phyloP scores from a whole-genome alignment of 1,140 invertebrate genomes.

The Cecropterus lyciades region DNA sequence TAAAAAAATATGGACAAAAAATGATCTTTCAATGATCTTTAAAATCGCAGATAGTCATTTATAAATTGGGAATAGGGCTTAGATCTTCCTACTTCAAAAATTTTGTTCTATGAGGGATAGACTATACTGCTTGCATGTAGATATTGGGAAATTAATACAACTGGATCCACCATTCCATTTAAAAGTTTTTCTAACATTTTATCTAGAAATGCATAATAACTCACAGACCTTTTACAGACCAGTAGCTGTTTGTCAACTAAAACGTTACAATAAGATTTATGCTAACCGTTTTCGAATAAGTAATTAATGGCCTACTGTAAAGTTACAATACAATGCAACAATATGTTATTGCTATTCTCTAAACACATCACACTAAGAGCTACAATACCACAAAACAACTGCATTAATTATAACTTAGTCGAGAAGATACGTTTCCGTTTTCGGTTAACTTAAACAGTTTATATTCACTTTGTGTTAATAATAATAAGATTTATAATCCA shows the following conservation, averaged over 20 bases:
- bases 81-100: too few species aligned
- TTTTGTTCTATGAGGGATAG: too few species aligned
- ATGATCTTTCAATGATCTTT: too few species aligned
- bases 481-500: slow-evolving; percentile 15
- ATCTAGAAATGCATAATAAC: slow-evolving; percentile 2
- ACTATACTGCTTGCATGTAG: too few species aligned
- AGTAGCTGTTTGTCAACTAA: slow-evolving; percentile 45
- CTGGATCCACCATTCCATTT: too few species aligned
- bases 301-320: slow-evolving; percentile 44
- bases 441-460: not conserved
- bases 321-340: slow-evolving; percentile 22
- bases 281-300: slow-evolving; percentile 44
- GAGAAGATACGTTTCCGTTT: slow-evolving; percentile 9
- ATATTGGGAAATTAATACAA: too few species aligned
- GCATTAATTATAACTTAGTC: too few species aligned
- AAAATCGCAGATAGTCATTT: too few species aligned
- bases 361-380: slow-evolving; percentile 26
- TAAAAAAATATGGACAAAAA: too few species aligned
- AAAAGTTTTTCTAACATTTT: too few species aligned
- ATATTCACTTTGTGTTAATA: slow-evolving; percentile 6
- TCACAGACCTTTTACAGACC: slow-evolving; percentile 4
- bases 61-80: too few species aligned
- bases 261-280: slow-evolving; percentile 44
- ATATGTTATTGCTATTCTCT: slow-evolving; percentile 26
- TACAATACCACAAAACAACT: slow-evolving; percentile 27